Base-by-base conservation (phyloP, 1,140 invertebrate species). In the Frieseomelitta varia region DNA sequence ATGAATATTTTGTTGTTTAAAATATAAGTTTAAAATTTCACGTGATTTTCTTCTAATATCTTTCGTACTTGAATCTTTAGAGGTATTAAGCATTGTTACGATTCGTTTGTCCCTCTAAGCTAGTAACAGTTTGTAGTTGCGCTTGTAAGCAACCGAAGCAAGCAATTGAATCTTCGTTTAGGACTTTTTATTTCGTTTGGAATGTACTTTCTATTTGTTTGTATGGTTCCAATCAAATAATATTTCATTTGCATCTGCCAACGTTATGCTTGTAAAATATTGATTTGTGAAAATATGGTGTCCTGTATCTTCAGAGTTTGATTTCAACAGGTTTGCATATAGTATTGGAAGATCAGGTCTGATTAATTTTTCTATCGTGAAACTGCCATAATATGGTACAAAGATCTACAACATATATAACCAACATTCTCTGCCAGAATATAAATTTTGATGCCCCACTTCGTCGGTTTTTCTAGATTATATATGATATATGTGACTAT, bases 241-340 rank as follows among this genome's bases (percentile, higher is more conserved):
- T 63, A 86, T 84, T 88, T 88, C 73, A 88, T 78, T 84, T 84
- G n/a, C n/a, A 77, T 85, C 80, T 8, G 77, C 76, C 67, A 90
- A 81, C 21, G 71, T 76, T 75, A 87, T 68, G 55, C 87, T 90
- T 78, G 55, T 17, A 55, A 55, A 17, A 19, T 17, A 55, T 55
- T n/a, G n/a, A n/a, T n/a, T 15, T 14, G 14, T 90, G 87, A 73
- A 90, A 12, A 90, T 86, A 30, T 87, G 90, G n/a, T n/a, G n/a
- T n/a, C n/a, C n/a, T n/a, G 67, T 87, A 78, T 84, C 76, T 61
- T 19, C n/a, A n/a, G 27, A 86, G 67, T 34, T 34, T n/a, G n/a
- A n/a, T n/a, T n/a, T n/a, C n/a, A n/a, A n/a, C 81, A 74, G 75
- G 71, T 1, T 30, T 30, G 30, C 30, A 30, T 1, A 30, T 30